These are phyloP conservation scores for Plumapathes pennacea DNA, from an alignment of 92 coral and sea anemone genomes.

Conservation along the genomic window DNA sequence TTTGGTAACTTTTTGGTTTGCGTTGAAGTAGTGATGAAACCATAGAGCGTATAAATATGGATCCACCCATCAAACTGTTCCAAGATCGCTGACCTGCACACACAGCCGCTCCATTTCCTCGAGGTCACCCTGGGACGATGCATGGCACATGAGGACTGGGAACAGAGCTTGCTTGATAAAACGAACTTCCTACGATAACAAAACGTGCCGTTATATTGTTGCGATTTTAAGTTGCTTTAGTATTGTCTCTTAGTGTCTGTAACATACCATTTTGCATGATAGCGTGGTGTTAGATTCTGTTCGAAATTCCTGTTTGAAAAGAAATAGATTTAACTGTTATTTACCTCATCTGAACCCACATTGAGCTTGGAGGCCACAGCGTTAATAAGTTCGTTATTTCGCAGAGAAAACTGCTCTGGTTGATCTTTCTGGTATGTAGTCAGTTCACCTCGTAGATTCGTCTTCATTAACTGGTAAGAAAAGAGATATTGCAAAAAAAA, in stretches of 20 bases:
- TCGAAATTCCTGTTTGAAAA: too few relatives aligned
- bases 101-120: conserved; percentile 73
- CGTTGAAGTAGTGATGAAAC: too few relatives aligned
- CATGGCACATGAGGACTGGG: conserved; percentile 92
- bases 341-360: conserved; percentile 91
- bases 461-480: conserved; percentile 67
- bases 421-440: conserved; percentile 57
- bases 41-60: too few relatives aligned
- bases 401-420: conserved; percentile 73
- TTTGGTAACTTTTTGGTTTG: too few relatives aligned
- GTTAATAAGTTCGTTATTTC: conserved; percentile 85
- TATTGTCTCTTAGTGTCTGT: too few relatives aligned
- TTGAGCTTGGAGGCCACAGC: conserved; percentile 79
- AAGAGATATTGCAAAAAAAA: neutral
- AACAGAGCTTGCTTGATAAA: conserved; percentile 89
- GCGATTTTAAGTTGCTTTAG: too few relatives aligned
- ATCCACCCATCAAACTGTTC: too few relatives aligned
- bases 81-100: conserved; percentile 51
- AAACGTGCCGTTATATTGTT: neutral
- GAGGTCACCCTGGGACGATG: conserved; percentile 78
- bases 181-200: conserved; percentile 71
- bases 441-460: conserved; percentile 92
- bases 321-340: neutral
- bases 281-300: too few relatives aligned
- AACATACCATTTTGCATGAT: too few relatives aligned